phyloP scores from a whole-genome alignment of 2,113 vertebrate species.

The Hiodon tergisus region DNA sequence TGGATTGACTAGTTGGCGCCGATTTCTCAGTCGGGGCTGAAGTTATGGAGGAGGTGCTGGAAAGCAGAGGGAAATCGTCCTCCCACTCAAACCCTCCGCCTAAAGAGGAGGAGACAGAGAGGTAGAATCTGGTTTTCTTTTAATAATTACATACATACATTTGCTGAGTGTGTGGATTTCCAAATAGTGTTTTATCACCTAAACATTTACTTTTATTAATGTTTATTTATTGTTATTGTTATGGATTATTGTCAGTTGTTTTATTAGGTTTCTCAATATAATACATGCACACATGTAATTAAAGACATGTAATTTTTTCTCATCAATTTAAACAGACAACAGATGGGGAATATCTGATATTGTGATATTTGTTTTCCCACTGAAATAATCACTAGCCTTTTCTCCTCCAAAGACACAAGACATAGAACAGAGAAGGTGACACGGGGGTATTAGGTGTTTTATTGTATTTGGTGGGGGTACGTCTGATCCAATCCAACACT shows the following conservation, averaged over 20 bases:
- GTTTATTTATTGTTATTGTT: no score
- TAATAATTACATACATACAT: not conserved
- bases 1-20: constrained; percentile 17
- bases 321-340: no score
- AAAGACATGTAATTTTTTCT: no score
- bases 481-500: not conserved
- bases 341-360: no score
- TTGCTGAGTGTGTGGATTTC: not conserved
- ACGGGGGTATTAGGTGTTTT: constrained; percentile 8
- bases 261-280: no score
- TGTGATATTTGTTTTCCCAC: no score
- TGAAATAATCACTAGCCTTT: no score
- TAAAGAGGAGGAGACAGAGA: constrained; percentile 36
- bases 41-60: constrained; percentile 60
- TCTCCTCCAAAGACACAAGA: no score
- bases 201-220: no score
- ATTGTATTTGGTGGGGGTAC: not conserved
- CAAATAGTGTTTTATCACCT: no score
- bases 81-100: constrained; percentile 79
- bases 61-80: constrained; percentile 67
- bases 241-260: no score
- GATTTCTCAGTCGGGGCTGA: constrained; percentile 34
- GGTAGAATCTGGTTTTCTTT: not conserved
- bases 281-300: no score
- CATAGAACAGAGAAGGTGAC: not conserved